These are phyloP conservation scores for Eolophus roseicapilla DNA, from an alignment of 2,113 vertebrate species.

Conservation along the genomic window DNA sequence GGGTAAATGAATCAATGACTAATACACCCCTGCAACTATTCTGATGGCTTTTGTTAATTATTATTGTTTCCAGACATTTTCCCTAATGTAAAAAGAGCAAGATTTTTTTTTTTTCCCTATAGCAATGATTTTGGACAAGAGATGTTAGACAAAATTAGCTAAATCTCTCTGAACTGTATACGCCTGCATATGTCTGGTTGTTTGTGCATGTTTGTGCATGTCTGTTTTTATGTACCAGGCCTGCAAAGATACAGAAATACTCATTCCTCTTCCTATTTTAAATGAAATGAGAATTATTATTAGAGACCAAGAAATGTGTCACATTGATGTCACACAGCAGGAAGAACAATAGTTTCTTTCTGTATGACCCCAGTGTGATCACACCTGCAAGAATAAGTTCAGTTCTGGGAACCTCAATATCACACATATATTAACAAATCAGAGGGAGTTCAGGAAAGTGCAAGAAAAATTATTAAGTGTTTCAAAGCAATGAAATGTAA, in stretches of 20 bases:
- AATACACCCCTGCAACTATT: neutral
- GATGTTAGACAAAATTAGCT: neutral
- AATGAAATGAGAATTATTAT: neutral
- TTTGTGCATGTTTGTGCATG: neutral
- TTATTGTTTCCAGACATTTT: neutral
- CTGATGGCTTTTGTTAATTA: neutral
- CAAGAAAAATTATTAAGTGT: neutral
- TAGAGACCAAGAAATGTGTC: neutral
- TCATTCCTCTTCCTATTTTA: neutral
- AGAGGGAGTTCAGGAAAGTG: neutral
- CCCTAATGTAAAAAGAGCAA: neutral
- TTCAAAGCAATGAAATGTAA: neutral
- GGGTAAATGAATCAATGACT: neutral
- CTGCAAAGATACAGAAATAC: neutral
- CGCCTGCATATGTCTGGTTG: neutral
- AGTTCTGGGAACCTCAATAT: neutral
- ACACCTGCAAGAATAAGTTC: neutral
- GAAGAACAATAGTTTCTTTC: neutral
- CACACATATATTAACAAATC: neutral
- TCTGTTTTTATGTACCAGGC: neutral
- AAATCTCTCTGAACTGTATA: neutral
- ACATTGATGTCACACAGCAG: neutral
- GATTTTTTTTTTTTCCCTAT: accelerated
- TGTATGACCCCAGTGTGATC: neutral
- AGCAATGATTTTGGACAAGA: neutral